phyloP scores from a whole-genome alignment of 2,113 vertebrate genomes.

The Eublepharis macularius region DNA sequence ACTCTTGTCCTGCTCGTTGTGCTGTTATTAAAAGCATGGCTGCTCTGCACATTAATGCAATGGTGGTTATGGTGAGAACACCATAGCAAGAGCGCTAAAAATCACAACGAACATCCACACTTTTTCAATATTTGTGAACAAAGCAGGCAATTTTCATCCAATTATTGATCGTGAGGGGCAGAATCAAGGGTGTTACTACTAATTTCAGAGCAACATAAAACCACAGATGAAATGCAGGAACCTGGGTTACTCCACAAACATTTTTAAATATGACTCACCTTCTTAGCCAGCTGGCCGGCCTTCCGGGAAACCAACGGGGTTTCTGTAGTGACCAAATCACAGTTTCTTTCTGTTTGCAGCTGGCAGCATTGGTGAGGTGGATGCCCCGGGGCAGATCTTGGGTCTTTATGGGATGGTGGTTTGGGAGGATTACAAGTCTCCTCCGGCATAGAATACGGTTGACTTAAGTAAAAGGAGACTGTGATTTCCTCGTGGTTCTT shows the following conservation, averaged over 20 bases:
- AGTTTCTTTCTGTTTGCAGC: background rate
- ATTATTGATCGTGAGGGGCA: background rate
- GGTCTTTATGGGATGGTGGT: background rate
- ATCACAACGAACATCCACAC: background rate
- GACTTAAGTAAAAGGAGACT: background rate
- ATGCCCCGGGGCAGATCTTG: background rate
- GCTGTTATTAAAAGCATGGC: background rate
- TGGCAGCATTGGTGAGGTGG: background rate
- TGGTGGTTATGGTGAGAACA: no score
- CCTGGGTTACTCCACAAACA: background rate
- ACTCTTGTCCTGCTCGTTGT: no score
- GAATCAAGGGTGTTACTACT: background rate
- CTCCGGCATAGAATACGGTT: background rate
- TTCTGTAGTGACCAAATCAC: background rate
- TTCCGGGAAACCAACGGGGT: background rate
- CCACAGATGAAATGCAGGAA: background rate
- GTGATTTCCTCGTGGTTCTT: background rate
- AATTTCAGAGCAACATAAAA: background rate
- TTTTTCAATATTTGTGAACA: background rate
- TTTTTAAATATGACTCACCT: conserved; percentile 3
- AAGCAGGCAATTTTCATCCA: background rate
- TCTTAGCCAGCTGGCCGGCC: background rate
- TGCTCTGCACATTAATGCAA: background rate
- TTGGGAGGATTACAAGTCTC: background rate
- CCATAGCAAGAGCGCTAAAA: background rate